These are phyloP conservation scores for Tragelaphus oryx DNA, from an alignment of 2,797 vertebrate species.

Conservation along the genomic window DNA sequence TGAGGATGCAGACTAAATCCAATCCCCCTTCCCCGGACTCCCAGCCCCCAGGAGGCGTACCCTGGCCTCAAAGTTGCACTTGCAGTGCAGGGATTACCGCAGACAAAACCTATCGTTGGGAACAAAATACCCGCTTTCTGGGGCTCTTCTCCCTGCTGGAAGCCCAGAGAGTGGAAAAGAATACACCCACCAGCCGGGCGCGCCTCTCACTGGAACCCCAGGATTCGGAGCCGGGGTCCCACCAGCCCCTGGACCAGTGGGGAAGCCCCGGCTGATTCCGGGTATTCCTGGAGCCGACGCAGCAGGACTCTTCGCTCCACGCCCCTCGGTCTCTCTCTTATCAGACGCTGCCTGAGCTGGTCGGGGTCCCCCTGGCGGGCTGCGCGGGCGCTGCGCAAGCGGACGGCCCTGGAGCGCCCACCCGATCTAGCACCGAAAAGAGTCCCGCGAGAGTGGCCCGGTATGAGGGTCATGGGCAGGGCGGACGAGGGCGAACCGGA, in stretches of 20 bases:
- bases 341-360: background rate
- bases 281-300: background rate
- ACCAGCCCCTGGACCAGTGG: background rate
- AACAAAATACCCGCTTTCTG: background rate
- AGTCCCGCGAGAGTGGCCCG: rapidly evolving
- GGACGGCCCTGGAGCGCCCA: rapidly evolving
- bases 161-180: background rate
- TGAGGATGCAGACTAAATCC: background rate
- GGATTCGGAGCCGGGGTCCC: background rate
- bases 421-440: background rate
- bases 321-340: constrained; percentile 20
- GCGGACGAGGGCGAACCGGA: rapidly evolving
- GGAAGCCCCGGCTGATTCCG: background rate
- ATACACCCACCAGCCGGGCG: constrained; percentile 25
- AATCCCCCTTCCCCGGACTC: background rate
- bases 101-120: background rate
- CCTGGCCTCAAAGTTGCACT: constrained; percentile 48
- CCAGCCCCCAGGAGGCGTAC: rapidly evolving
- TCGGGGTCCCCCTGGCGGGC: constrained; percentile 74
- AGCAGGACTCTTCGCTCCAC: background rate
- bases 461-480: too few relatives aligned
- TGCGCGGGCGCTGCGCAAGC: background rate
- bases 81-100: background rate
- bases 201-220: background rate
- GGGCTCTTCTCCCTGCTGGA: background rate